Evolutionary conservation across 2,888 invertebrate species (phyloP).

Genomic region (Tipula helvola): DNA sequence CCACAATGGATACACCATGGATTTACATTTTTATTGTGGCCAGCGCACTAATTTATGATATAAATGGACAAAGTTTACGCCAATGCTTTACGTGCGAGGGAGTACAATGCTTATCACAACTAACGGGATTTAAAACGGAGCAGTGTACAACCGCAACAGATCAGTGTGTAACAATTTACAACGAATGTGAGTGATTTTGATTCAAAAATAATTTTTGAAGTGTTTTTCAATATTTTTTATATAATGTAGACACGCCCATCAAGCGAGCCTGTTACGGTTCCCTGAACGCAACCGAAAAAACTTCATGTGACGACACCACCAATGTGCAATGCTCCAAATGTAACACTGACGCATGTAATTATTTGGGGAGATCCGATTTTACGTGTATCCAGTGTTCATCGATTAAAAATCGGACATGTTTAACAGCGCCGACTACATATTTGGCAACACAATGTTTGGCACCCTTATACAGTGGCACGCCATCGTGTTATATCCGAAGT

Average conservation of each 20-base stretch:
- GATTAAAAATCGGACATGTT: neutral
- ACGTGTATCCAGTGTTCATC: neutral
- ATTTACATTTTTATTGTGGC: neutral
- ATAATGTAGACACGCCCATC: neutral
- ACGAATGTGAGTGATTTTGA: neutral
- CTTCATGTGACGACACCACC: neutral
- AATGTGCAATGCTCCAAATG: neutral
- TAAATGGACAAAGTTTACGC: neutral
- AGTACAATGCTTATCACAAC: neutral
- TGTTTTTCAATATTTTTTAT: neutral
- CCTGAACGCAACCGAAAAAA: neutral
- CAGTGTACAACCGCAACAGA: neutral
- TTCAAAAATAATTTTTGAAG: too few species aligned
- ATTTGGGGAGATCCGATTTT: neutral
- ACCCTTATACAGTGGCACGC: neutral
- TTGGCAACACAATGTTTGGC: neutral
- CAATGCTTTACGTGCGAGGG: neutral
- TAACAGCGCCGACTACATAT: neutral
- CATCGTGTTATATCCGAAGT: neutral
- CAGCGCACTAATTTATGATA: neutral
- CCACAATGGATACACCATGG: neutral
- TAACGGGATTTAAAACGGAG: neutral
- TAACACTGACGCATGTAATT: neutral
- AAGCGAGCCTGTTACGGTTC: neutral
- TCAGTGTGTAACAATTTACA: neutral